Percentiles rank a stretch among this genome's conserved stretches.
These are phyloP conservation scores for Patiria miniata DNA, from an alignment of 35 echinoderm and acorn worm species.

Conservation along the genomic window DNA sequence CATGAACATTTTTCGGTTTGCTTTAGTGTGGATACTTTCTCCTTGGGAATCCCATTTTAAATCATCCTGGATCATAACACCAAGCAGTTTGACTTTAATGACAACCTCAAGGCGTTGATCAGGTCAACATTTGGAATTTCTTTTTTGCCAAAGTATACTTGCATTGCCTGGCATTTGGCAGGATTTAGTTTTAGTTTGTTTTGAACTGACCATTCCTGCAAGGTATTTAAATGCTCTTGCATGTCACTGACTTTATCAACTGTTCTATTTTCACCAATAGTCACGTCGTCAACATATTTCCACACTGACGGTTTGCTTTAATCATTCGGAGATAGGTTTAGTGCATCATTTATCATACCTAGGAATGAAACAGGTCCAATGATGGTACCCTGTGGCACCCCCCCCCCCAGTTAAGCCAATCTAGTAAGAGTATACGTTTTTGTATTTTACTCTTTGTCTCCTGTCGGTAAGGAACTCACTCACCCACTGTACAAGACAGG, in stretches of 20 bases:
- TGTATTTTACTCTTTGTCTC: conserved; percentile 1
- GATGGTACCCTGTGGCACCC: background rate
- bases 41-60: background rate
- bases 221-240: too few relatives aligned
- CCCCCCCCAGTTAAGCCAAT: conserved; percentile 2
- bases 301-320: background rate
- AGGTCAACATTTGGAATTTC: too few relatives aligned
- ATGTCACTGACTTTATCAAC: too few relatives aligned
- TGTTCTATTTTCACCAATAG: too few relatives aligned
- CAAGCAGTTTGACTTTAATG: too few relatives aligned
- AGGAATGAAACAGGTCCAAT: background rate
- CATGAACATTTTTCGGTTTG: too few relatives aligned
- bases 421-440: background rate
- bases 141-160: background rate
- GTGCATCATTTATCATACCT: background rate
- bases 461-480: background rate
- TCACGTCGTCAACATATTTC: too few relatives aligned
- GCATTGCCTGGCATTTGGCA: background rate
- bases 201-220: too few relatives aligned
- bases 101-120: too few relatives aligned
- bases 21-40: background rate
- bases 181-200: too few relatives aligned
- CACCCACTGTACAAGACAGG: background rate
- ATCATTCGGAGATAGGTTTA: background rate
- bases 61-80: too few relatives aligned